Base-by-base conservation (phyloP, 2,113 vertebrate genomes). In the Planiliza haematocheilus region DNA sequence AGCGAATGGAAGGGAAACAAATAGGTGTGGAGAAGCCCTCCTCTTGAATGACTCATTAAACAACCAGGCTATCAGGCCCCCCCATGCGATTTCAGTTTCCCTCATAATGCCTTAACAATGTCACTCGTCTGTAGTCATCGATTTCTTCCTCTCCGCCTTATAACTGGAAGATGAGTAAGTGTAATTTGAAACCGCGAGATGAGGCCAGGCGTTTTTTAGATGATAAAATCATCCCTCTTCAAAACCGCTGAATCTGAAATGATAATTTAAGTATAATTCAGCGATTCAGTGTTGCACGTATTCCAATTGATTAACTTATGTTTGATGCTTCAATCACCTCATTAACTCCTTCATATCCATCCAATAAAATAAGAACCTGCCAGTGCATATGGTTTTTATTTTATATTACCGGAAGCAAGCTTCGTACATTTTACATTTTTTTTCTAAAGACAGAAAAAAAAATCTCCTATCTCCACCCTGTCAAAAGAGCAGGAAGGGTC, bases 21-120 rank as follows among this genome's bases (percentile, higher is more conserved):
- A 90, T 45, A 46, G 77, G 76, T 67, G 72, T 52, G 53, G 64
- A 78, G 79, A 62, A 74, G 85, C 60, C 61, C 55, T 83, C 53
- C 41, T 74, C 20, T n/a, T 36, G 41, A 76, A 77, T 75, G 84
- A 90, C 57, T 87, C 87, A 84, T 88, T 86, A 83, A 86, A 87
- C 85, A 83, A 74, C 41, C 42, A 21, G 61, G 46, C 69, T 51
- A 74, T 79, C 69, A 70, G 18, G 3, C 46, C 62, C 24, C 24
- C 24, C 58, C 7, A 39, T 52, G 83, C 75, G 78, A 86, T 79
- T 77, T 77, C 57, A 67, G 74, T 64, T 61, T 45, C 38, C 30
- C 70, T 81, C 20, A 53, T 86, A 88, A 84, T 59, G 70, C 67
- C 65, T 79, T 60, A 68, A 88, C 41, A 74, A 55, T 74, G 75